phyloP scores from a whole-genome alignment of 2,113 vertebrate species.

The Aramus guarauna region DNA sequence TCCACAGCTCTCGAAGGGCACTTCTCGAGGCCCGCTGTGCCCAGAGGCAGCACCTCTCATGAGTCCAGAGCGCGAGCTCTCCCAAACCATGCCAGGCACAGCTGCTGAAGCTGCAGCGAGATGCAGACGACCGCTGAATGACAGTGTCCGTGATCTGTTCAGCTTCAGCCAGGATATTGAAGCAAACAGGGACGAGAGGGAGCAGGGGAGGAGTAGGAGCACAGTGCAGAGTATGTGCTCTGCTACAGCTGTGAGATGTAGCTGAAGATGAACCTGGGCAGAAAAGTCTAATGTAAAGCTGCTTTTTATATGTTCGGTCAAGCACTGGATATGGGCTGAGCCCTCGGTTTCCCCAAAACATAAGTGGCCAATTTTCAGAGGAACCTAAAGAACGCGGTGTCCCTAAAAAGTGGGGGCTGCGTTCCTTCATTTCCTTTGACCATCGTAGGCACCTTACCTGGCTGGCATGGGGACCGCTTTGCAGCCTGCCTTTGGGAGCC shows the following conservation, averaged over 20 bases:
- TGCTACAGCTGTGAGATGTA: neutral
- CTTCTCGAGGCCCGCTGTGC: neutral
- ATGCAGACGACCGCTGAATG: neutral
- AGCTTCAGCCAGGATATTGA: neutral
- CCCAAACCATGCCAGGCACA: neutral
- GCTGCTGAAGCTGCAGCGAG: neutral
- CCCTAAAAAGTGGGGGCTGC: neutral
- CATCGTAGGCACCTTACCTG: neutral
- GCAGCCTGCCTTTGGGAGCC: neutral
- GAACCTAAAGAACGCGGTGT: neutral
- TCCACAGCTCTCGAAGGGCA: neutral
- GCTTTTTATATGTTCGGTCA: neutral
- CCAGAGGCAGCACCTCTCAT: neutral
- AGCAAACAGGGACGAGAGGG: neutral
- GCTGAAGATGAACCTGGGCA: neutral
- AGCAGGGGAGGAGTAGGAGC: neutral
- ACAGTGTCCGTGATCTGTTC: neutral
- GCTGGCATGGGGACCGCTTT: neutral
- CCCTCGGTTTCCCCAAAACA: neutral
- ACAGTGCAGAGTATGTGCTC: neutral
- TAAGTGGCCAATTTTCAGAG: neutral
- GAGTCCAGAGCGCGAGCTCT: neutral
- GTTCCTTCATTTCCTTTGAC: neutral
- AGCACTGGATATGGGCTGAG: neutral
- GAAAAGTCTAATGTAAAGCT: neutral